A percentile compares a stretch with the other conserved stretches of the same genome.
phyloP scores from a whole-genome alignment of 2,797 vertebrate species.

The Cetoscarus ocellatus region DNA sequence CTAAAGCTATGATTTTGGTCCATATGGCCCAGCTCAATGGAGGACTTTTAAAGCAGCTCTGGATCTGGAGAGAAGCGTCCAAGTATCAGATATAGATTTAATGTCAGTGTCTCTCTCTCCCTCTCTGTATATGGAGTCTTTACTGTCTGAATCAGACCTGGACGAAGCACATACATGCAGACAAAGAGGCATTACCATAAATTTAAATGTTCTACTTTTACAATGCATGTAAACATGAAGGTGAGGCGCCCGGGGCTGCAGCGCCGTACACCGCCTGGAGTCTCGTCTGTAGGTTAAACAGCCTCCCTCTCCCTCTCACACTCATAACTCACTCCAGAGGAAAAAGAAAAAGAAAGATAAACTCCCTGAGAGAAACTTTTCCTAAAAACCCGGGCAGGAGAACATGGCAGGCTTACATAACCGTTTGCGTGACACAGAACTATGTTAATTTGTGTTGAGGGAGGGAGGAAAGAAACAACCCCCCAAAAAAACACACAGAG shows the following conservation, averaged over 20 bases:
- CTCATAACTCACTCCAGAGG: slow-evolving; percentile 25
- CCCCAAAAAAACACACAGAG: slow-evolving; percentile 63
- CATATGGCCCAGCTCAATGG: no score
- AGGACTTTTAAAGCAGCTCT: no score
- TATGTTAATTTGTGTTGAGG: slow-evolving; percentile 83
- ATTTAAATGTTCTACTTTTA: slow-evolving; percentile 20
- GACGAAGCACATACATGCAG: background rate
- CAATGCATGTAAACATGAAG: slow-evolving; percentile 29
- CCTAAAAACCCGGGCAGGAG: slow-evolving; percentile 39
- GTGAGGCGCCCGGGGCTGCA: slow-evolving; percentile 15
- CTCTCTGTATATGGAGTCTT: no score
- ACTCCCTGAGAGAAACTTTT: slow-evolving; percentile 53
- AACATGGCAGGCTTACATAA: slow-evolving; percentile 79
- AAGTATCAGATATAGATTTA: no score
- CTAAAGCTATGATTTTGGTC: no score
- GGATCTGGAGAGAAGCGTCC: no score
- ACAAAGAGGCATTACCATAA: slow-evolving; percentile 7
- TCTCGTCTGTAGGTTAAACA: slow-evolving; percentile 21
- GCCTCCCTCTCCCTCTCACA: background rate
- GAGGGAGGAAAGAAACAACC: slow-evolving; percentile 68
- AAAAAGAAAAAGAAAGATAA: slow-evolving; percentile 28
- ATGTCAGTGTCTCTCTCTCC: no score
- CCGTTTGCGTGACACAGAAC: slow-evolving; percentile 83
- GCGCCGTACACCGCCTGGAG: slow-evolving; percentile 22
- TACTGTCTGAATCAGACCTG: background rate